Evolutionary conservation across 2,888 invertebrate species (phyloP).

Genomic region (Melolontha melolontha): DNA sequence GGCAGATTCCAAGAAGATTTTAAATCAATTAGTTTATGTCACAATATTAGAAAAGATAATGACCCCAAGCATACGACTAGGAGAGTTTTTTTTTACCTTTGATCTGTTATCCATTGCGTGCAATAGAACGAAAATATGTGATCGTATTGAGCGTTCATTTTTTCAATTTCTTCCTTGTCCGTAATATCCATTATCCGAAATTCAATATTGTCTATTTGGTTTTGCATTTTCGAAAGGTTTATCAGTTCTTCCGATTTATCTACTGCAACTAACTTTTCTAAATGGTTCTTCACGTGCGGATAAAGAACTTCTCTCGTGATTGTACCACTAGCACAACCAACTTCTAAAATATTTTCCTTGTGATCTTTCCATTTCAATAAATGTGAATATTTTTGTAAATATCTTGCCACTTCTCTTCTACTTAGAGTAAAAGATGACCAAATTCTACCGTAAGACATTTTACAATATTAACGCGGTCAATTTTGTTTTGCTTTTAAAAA

Average conservation of each 20-base stretch:
- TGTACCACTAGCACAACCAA: constrained; percentile 13
- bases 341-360: constrained; percentile 12
- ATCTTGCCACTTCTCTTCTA: too few relatives aligned
- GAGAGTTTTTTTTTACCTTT: constrained; percentile 2
- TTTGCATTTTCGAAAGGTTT: background rate
- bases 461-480: too few relatives aligned
- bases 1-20: too few relatives aligned
- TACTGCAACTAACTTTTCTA: constrained; percentile 13
- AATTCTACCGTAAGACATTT: too few relatives aligned
- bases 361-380: constrained; percentile 9
- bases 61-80: too few relatives aligned
- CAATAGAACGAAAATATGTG: constrained; percentile 2
- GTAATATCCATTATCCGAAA: background rate
- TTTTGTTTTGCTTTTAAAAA: too few relatives aligned
- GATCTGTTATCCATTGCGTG: constrained; percentile 16
- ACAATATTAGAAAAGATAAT: too few relatives aligned
- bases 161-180: background rate
- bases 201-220: background rate
- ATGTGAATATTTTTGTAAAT: background rate
- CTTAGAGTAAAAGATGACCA: too few relatives aligned
- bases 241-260: background rate
- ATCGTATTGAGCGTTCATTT: background rate
- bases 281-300: background rate
- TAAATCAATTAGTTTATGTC: too few relatives aligned
- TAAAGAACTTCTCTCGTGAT: constrained; percentile 11